phyloP scores from a whole-genome alignment of 2,888 invertebrate genomes.

The Amblyjoppa fuscipennis region DNA sequence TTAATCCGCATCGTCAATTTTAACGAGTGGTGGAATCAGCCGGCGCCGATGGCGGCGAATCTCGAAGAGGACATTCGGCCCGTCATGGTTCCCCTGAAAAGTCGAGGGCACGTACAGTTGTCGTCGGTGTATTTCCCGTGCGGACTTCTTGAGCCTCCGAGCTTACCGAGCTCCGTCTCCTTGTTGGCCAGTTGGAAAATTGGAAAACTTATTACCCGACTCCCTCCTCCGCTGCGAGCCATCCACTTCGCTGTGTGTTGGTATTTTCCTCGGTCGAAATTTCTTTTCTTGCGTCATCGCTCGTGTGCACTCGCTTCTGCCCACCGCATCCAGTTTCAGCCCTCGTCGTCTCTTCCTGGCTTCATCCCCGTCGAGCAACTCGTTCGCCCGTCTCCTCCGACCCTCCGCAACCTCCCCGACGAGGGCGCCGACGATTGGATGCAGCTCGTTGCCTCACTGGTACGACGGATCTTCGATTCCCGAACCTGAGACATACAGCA shows the following conservation, averaged over 20 bases:
- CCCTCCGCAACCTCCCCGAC: not conserved
- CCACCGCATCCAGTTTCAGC: slow-evolving; percentile 9
- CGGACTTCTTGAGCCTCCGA: slow-evolving; percentile 35
- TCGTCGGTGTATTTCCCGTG: slow-evolving; percentile 2
- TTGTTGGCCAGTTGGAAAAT: slow-evolving; percentile 61
- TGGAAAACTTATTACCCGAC: slow-evolving; percentile 64
- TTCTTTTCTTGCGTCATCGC: slow-evolving; percentile 37
- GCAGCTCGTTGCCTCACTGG: not conserved
- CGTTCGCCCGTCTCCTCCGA: not conserved
- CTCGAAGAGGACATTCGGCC: not conserved
- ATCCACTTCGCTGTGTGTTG: slow-evolving; percentile 10
- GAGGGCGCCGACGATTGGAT: not conserved
- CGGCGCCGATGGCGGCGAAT: not conserved
- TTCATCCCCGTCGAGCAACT: slow-evolving; percentile 14
- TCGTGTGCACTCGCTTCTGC: slow-evolving; percentile 1
- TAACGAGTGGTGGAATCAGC: slow-evolving; percentile 2
- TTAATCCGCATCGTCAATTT: slow-evolving; percentile 8
- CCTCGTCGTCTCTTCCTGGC: slow-evolving; percentile 21
- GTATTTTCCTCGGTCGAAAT: slow-evolving; percentile 39
- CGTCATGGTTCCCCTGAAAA: not conserved
- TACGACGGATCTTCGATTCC: not conserved
- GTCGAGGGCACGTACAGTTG: slow-evolving; percentile 10
- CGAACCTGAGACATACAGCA: not conserved
- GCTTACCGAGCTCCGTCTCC: slow-evolving; percentile 34
- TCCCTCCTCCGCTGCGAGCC: not conserved